phyloP scores from a whole-genome alignment of 2,113 vertebrate genomes.

The Pleuronectes platessa region DNA sequence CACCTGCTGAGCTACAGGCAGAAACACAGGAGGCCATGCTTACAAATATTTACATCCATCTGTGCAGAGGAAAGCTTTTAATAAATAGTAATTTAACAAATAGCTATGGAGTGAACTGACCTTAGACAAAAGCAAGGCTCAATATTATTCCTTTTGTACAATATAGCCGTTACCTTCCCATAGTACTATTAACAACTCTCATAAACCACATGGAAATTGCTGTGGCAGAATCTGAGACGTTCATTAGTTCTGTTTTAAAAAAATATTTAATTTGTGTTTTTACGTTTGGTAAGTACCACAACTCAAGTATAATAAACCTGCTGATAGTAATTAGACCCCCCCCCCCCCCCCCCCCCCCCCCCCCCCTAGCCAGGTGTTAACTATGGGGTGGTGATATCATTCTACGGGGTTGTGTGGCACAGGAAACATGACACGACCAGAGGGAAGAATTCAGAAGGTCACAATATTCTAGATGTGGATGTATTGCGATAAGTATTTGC shows the following conservation, averaged over 20 bases:
- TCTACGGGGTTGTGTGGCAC: neutral
- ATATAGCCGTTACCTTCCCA: no score
- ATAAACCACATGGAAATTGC: neutral
- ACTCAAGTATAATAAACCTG: neutral
- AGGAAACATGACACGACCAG: neutral
- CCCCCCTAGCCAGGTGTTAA: neutral
- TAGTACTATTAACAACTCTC: no score
- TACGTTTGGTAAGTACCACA: neutral
- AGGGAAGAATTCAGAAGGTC: neutral
- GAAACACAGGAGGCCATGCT: neutral
- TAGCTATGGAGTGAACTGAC: neutral
- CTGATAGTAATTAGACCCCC: neutral
- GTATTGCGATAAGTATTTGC: neutral
- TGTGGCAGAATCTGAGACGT: neutral
- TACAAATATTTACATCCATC: neutral
- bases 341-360: neutral
- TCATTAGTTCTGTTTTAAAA: no score
- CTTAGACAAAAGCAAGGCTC: no score
- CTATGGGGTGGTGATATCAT: neutral
- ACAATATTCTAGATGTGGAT: neutral
- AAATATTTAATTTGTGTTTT: no score
- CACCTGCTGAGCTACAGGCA: neutral
- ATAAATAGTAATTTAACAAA: neutral
- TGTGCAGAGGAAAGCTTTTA: neutral
- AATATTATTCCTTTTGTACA: no score